Percentiles rank a stretch among this genome's conserved stretches.
Conservation (phyloP, 2,113 vertebrate species). For the Pomatostomus ruficeps region DNA sequence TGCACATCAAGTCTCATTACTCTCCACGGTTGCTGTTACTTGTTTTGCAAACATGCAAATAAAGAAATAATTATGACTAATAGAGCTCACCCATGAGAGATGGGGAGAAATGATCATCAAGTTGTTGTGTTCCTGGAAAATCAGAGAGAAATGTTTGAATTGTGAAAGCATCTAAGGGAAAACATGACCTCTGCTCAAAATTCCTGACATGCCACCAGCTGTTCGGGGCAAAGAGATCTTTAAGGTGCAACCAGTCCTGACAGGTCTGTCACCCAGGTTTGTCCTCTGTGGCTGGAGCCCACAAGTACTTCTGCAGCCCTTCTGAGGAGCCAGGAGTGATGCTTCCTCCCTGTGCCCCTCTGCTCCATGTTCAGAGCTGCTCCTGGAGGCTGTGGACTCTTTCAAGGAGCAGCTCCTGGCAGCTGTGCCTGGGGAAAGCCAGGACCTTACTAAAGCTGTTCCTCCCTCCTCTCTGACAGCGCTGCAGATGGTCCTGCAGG, state of each 20-base stretch:
- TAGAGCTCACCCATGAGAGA: neutral
- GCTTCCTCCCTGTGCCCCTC: neutral
- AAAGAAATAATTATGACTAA: neutral
- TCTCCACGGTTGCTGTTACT: neutral
- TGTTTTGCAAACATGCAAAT: neutral
- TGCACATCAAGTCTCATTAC: neutral
- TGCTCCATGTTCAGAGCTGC: neutral
- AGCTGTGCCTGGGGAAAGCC: neutral
- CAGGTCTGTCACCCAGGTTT: neutral
- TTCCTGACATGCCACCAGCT: neutral
- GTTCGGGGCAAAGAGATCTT: neutral
- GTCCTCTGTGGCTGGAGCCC: neutral
- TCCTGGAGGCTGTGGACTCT: neutral
- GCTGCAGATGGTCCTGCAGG: neutral
- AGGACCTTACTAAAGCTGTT: neutral
- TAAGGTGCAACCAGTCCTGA: neutral
- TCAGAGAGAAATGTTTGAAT: neutral
- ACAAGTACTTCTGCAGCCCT: neutral
- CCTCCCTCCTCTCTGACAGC: neutral
- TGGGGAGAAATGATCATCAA: neutral
- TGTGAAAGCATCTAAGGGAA: neutral
- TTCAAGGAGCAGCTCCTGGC: neutral
- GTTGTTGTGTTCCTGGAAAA: neutral
- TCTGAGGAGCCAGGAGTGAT: neutral
- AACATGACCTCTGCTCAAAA: neutral